Evolutionary conservation across 2,797 vertebrate species (phyloP), one percentile per base, ranked within the genome.

Genomic region (Ciconia nigra): DNA sequence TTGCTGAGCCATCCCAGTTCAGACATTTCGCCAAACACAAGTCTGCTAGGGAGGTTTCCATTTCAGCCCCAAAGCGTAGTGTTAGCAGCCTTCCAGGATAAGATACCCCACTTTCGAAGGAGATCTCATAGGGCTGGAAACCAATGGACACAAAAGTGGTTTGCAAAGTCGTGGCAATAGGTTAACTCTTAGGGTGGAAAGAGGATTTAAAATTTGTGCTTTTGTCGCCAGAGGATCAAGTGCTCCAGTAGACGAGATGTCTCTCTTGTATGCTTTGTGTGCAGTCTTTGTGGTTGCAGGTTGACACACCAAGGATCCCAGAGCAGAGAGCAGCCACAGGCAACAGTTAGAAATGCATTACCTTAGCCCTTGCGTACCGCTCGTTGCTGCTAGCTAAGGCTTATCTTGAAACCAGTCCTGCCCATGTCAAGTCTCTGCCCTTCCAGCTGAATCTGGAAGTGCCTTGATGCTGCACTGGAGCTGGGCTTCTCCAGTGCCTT

Each of bases 391-490:
- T 51, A 70, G 19, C 28, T 83, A n/a, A 39, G 33, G 33, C 44
- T 85, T 81, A 29, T 49, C 47, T 77, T 81, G 54, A 84, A 69
- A 54, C 37, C 54, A 72, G n/a, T 74, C 78, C 41, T 59, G 18
- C 44, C 46, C 0, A 0, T 46, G 58, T 18, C 37, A 52, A n/a
- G 35, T 62, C 18, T 52, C 44, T 72, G 35, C 28, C 35, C 24
- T 81, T 62, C 37, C n/a, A 46, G 31, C 19, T 63, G 55, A n/a
- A 54, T 44, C 19, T 71, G 25, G 13, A 28, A 1, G 5, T 79
- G 76, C 18, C 28, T 44, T 0, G 0, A 3, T 67, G 49, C 47
- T 44, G 28, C 1, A 2, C 81, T 37, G 47, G 59, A 70, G 33
- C 52, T 49, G 33, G 28, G 15, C 15, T 15, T 58, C 70, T 77